These are phyloP conservation scores for Polyploca ridens DNA, from an alignment of 2,888 invertebrate genomes.

Conservation along the genomic window DNA sequence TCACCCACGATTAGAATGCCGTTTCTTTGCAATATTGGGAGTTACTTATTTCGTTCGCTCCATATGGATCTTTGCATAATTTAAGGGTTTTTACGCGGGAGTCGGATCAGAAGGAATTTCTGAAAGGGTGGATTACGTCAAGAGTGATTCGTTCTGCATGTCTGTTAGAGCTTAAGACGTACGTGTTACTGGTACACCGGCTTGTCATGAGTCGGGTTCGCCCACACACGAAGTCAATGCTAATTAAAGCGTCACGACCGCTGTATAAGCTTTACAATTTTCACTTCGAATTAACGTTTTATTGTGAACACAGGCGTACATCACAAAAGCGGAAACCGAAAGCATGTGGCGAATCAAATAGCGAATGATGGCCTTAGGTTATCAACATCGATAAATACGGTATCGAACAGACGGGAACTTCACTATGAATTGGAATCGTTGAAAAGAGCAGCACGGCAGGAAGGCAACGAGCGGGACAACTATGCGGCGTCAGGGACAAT, in stretches of 20 bases:
- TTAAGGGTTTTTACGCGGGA: constrained; percentile 45
- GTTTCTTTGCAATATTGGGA: constrained; percentile 69
- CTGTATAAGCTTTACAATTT: constrained; percentile 39
- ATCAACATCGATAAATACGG: constrained; percentile 7
- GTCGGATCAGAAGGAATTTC: constrained; percentile 53
- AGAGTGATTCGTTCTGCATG: constrained; percentile 25
- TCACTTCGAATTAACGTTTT: constrained; percentile 54
- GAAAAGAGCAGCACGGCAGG: constrained; percentile 61
- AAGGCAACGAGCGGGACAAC: constrained; percentile 51
- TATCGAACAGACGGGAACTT: not conserved
- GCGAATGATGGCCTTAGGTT: constrained; percentile 7
- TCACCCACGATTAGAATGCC: constrained; percentile 72
- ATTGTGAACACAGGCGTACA: constrained; percentile 37
- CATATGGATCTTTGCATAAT: constrained; percentile 72
- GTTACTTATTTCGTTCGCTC: constrained; percentile 62
- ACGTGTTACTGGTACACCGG: not conserved
- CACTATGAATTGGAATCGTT: constrained; percentile 24
- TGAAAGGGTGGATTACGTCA: constrained; percentile 43
- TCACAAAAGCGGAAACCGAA: constrained; percentile 25
- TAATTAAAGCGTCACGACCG: constrained; percentile 57
- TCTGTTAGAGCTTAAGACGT: constrained; percentile 20
- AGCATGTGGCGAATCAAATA: constrained; percentile 14
- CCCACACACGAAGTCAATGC: constrained; percentile 56
- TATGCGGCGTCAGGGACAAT: constrained; percentile 62
- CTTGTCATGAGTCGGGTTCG: constrained; percentile 31